phyloP scores from a whole-genome alignment of 1,140 invertebrate species.

The Drosophila simulans region DNA sequence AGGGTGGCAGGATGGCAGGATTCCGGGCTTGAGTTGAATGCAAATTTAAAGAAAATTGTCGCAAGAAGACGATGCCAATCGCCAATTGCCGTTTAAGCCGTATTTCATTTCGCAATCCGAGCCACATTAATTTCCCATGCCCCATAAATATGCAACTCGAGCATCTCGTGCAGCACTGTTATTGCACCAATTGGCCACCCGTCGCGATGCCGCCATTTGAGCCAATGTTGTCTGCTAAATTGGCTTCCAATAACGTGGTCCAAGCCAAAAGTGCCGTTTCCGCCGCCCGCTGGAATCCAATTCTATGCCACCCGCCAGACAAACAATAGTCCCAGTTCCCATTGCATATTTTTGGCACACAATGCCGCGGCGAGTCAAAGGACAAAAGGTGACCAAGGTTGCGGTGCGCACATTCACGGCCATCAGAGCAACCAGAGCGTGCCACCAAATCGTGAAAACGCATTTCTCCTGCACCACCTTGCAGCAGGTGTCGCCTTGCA shows the following conservation, averaged over 20 bases:
- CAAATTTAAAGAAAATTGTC: slow-evolving; percentile 56
- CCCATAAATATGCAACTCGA: slow-evolving; percentile 74
- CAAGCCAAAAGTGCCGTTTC: slow-evolving; percentile 3
- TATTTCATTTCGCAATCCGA: slow-evolving; percentile 28
- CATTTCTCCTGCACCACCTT: slow-evolving; percentile 24
- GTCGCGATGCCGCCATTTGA: slow-evolving; percentile 16
- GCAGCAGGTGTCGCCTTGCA: slow-evolving; percentile 8
- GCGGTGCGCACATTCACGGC: slow-evolving; percentile 13
- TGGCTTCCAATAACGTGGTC: slow-evolving; percentile 60
- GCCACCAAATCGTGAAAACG: slow-evolving; percentile 25
- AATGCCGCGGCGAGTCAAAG: slow-evolving; percentile 21
- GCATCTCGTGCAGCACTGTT: slow-evolving; percentile 35
- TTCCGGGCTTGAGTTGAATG: slow-evolving; percentile 16
- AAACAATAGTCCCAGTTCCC: slow-evolving; percentile 48
- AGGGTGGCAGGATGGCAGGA: background rate
- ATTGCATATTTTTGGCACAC: slow-evolving; percentile 26
- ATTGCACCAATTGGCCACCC: slow-evolving; percentile 63
- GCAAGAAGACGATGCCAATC: slow-evolving; percentile 16
- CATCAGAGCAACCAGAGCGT: slow-evolving; percentile 11
- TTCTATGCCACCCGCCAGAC: slow-evolving; percentile 1
- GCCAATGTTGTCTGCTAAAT: slow-evolving; percentile 54
- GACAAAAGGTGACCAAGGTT: slow-evolving; percentile 40
- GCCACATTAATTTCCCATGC: slow-evolving; percentile 57
- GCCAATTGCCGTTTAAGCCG: slow-evolving; percentile 43
- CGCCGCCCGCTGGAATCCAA: background rate